Percentiles rank a stretch among this genome's conserved stretches.
phyloP scores from a whole-genome alignment of 2,888 invertebrate species.

The Drosophila acutilabella region DNA sequence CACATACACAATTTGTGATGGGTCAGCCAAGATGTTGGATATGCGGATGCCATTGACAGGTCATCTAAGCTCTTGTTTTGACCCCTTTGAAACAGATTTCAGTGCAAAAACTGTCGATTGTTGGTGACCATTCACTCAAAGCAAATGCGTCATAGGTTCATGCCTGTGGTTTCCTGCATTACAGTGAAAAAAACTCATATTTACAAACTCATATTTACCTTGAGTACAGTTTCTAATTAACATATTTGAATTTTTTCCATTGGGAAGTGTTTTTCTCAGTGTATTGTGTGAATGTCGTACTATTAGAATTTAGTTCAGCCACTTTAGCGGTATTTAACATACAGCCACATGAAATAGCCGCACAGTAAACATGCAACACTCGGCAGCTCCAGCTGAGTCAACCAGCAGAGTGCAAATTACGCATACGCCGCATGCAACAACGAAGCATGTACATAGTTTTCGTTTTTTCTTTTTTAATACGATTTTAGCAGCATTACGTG shows the following conservation, averaged over 20 bases:
- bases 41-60: constrained; percentile 58
- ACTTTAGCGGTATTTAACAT: neutral
- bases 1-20: neutral
- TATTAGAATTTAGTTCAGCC: neutral
- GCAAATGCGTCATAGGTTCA: constrained; percentile 6
- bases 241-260: no score
- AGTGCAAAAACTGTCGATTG: constrained; percentile 31
- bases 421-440: constrained; percentile 58
- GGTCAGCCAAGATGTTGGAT: constrained; percentile 6
- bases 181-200: neutral
- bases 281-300: neutral
- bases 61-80: constrained; percentile 51
- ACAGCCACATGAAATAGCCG: neutral
- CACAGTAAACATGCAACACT: constrained; percentile 3
- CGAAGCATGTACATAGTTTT: constrained; percentile 37
- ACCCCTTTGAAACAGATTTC: constrained; percentile 29
- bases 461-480: constrained; percentile 15
- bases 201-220: no score
- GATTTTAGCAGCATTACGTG: constrained; percentile 13
- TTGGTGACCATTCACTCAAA: constrained; percentile 40
- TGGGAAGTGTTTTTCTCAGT: neutral
- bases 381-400: constrained; percentile 41
- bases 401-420: constrained; percentile 50
- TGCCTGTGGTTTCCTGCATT: constrained; percentile 22
- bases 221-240: no score